Conservation (phyloP, 2,888 invertebrate species). For the Dyspetes luteomarginatus region DNA sequence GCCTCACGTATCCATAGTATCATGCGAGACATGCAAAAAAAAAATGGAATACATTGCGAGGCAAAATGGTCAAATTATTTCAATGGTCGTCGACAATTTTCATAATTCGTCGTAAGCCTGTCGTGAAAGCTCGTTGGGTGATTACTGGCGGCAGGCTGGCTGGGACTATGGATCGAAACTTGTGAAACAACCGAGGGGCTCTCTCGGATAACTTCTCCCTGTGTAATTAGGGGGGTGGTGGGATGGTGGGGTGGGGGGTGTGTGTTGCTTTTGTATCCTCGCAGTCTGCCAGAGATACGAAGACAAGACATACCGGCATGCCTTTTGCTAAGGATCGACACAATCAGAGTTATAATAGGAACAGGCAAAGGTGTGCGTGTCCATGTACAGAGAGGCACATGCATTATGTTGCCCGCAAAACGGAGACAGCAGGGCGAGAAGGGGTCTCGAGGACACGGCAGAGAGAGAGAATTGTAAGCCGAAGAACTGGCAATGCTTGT, state of each 20-base stretch:
- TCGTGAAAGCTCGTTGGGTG: conserved; percentile 41
- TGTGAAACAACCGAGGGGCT: not conserved
- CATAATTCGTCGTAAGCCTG: conserved; percentile 45
- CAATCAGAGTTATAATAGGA: conserved; percentile 37
- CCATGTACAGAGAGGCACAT: conserved; percentile 10
- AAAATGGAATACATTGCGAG: not conserved
- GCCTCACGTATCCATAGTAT: not conserved
- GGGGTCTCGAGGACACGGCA: conserved; percentile 26
- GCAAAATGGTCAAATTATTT: not conserved
- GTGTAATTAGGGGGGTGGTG: not conserved
- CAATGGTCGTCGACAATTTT: conserved; percentile 30
- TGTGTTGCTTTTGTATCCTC: conserved; percentile 7
- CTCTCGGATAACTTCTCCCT: too few species aligned
- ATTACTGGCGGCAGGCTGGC: conserved; percentile 57
- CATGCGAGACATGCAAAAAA: not conserved
- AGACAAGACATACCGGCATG: conserved; percentile 34
- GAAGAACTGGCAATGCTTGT: conserved; percentile 51
- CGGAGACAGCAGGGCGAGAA: conserved; percentile 3
- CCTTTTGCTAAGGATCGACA: conserved; percentile 35
- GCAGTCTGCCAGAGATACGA: conserved; percentile 13
- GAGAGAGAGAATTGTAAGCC: conserved; percentile 29
- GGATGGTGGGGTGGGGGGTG: not conserved
- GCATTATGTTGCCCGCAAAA: not conserved
- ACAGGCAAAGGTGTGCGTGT: conserved; percentile 1
- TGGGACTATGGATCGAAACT: conserved; percentile 51